Evolutionary conservation across 2,888 invertebrate species (phyloP), one percentile per base, ranked within the genome.

Genomic region (Meteorus colon): DNA sequence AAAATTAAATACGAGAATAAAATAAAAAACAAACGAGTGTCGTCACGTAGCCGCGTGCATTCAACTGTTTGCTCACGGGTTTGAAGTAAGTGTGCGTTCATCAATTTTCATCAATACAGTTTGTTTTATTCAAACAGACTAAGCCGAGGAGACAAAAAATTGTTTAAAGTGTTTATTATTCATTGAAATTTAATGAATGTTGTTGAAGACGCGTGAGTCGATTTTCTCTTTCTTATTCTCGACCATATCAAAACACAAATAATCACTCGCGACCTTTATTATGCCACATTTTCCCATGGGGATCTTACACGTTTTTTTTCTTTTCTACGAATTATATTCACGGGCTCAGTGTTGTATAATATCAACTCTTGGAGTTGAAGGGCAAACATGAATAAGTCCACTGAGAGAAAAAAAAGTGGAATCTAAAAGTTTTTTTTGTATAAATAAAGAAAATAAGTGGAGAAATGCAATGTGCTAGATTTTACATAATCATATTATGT

Each of bases 41-140:
- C 48, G 68, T 65, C 59, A 31, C 45, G 45, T 72, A 55, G 55
- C 45, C 55, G 74, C 66, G 74, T 63, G 45, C 19, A 59, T n/a
- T 66, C 65, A 62, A 37, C 60, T 45, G 55, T 34, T 59, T 45
- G 60, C 8, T 24, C 37, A 65, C 55, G 55, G 48, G 69, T 69
- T 41, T 48, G 55, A 60, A 65, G 75, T 77, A 70, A 73, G 66
- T 70, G 65, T 69, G 66, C 62, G 62, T 29, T 62, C 62, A 74
- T 24, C 12, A 19, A 51, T 62, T 24, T 19, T 55, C 19, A 55
- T 55, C n/a, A 24, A n/a, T 55, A 10, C 55, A 19, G 55, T 55
- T 55, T 19, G 55, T 55, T 55, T 3, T 24, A 55, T 55, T 55
- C 1, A 55, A 55, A 19, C 4, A 19, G n/a, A 24, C 19, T n/a